These are phyloP conservation scores for Orthosia incerta DNA, from an alignment of 2,888 invertebrate genomes.

Conservation along the genomic window DNA sequence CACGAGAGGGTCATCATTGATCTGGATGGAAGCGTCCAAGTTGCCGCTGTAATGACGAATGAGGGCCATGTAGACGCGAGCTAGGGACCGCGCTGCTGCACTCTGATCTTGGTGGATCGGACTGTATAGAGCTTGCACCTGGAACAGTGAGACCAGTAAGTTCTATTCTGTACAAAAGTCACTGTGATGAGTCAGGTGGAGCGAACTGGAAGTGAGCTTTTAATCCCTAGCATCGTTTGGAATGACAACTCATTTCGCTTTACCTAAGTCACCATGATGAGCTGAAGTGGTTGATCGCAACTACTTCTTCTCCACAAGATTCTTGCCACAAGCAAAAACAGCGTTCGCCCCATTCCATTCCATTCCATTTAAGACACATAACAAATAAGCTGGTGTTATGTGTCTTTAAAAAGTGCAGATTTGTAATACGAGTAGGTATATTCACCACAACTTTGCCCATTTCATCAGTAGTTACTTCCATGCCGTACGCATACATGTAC, in stretches of 20 bases:
- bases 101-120: conserved; percentile 80
- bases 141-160: conserved; percentile 13
- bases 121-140: conserved; percentile 82
- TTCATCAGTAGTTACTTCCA: conserved; percentile 71
- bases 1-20: conserved; percentile 81
- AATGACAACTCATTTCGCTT: too few relatives aligned
- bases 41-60: conserved; percentile 77
- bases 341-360: too few relatives aligned
- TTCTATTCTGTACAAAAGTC: too few relatives aligned
- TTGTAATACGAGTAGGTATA: neutral
- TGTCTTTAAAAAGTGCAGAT: neutral
- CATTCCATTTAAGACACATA: too few relatives aligned
- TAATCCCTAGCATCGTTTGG: too few relatives aligned
- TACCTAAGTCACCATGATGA: too few relatives aligned
- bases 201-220: too few relatives aligned
- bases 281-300: neutral
- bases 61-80: conserved; percentile 80
- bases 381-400: too few relatives aligned
- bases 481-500: conserved; percentile 82
- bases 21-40: conserved; percentile 78
- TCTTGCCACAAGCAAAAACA: too few relatives aligned
- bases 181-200: too few relatives aligned
- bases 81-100: conserved; percentile 81
- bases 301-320: neutral
- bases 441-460: conserved; percentile 67